A percentile compares a stretch with the other conserved stretches of the same genome.
Conservation (phyloP, 1,140 invertebrate genomes). For the Leucophenga varia region DNA sequence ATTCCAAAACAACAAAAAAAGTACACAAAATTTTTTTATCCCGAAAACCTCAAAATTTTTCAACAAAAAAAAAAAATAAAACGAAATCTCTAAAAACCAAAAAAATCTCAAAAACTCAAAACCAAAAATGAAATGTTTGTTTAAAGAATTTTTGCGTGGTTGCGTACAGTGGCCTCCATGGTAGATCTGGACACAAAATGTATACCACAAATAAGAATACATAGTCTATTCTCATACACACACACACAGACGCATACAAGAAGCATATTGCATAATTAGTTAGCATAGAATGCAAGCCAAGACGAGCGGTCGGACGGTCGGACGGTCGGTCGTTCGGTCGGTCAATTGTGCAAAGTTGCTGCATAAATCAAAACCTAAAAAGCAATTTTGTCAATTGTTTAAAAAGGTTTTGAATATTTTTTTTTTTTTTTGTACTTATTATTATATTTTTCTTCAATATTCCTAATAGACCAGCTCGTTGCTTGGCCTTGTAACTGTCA, state of each 20-base stretch:
- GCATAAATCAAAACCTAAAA: slow-evolving; percentile 26
- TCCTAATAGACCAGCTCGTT: neutral
- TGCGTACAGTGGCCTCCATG: slow-evolving; percentile 57
- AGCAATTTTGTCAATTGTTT: slow-evolving; percentile 29
- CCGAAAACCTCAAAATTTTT: slow-evolving; percentile 26
- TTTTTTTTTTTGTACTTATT: too few species aligned
- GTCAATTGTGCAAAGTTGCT: too few species aligned
- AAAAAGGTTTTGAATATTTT: slow-evolving; percentile 24
- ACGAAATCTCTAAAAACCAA: neutral
- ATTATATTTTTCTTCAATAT: neutral
- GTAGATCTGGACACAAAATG: slow-evolving; percentile 55
- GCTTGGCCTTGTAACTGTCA: too few species aligned
- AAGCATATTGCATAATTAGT: too few species aligned
- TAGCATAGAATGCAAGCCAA: too few species aligned
- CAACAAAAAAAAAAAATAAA: neutral
- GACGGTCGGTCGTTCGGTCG: too few species aligned
- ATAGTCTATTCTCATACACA: too few species aligned
- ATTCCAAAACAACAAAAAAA: slow-evolving; percentile 1
- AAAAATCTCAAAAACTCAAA: slow-evolving; percentile 12
- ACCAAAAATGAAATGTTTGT: slow-evolving; percentile 10
- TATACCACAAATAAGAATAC: slow-evolving; percentile 12
- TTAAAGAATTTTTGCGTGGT: slow-evolving; percentile 46
- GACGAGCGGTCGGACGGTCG: too few species aligned
- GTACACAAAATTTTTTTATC: too few species aligned
- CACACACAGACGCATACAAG: slow-evolving; percentile 1